A percentile compares a stretch with the other conserved stretches of the same genome.
Conservation (phyloP, 2,113 vertebrate species). For the Malurus melanocephalus region DNA sequence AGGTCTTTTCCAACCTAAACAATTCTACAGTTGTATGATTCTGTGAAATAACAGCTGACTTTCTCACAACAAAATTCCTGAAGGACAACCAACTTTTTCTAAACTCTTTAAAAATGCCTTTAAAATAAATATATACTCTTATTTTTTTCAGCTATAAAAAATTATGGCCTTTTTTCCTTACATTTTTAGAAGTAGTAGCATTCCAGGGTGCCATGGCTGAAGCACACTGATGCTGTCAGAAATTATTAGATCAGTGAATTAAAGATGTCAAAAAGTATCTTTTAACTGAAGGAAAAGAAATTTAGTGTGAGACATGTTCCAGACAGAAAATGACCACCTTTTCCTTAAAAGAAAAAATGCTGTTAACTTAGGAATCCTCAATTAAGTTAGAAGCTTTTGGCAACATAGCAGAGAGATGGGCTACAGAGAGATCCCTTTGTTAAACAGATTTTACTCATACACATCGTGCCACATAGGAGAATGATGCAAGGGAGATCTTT, state of each 20-base stretch:
- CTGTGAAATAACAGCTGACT: not conserved
- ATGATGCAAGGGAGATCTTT: not conserved
- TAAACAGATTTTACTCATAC: not conserved
- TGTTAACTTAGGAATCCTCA: not conserved
- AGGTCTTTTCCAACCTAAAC: not conserved
- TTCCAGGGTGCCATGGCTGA: not conserved
- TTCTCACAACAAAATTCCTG: not conserved
- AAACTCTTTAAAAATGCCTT: not conserved
- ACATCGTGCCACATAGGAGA: not conserved
- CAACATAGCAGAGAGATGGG: not conserved
- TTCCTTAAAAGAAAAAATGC: not conserved
- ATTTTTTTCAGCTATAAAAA: not conserved
- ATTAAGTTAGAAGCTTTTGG: not conserved
- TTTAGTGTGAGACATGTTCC: not conserved
- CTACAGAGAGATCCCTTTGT: not conserved
- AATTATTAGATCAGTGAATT: not conserved
- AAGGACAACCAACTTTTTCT: not conserved
- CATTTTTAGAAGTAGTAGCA: not conserved
- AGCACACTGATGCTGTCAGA: constrained; percentile 15
- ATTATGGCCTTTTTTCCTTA: not conserved
- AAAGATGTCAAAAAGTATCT: constrained; percentile 26
- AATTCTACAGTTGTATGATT: not conserved
- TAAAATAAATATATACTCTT: not conserved
- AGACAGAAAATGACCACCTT: constrained; percentile 3
- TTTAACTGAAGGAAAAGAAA: constrained; percentile 9